phyloP scores from a whole-genome alignment of 2,797 vertebrate species.

The Argya squamiceps region DNA sequence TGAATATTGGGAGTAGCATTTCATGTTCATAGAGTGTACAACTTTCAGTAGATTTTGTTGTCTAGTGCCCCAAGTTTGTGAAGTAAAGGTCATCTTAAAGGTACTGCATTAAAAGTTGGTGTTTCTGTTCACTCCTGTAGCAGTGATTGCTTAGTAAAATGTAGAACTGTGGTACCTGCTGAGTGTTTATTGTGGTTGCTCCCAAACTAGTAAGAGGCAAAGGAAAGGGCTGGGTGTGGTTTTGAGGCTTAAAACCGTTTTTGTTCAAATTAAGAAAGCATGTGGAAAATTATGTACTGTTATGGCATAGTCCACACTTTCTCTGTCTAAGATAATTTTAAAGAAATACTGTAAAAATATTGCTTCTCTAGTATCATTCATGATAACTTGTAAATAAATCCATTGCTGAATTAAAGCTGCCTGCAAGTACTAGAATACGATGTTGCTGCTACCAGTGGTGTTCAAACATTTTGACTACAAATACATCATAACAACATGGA shows the following conservation, averaged over 20 bases:
- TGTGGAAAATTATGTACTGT: neutral
- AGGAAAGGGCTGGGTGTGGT: neutral
- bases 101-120: neutral
- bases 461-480: neutral
- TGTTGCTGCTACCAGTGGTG: neutral
- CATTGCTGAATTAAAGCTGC: neutral
- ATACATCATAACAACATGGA: neutral
- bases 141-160: neutral
- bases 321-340: neutral
- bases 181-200: neutral
- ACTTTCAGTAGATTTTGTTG: neutral
- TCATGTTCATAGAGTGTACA: neutral
- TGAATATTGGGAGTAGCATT: neutral
- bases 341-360: neutral
- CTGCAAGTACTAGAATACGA: neutral
- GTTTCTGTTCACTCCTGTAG: neutral
- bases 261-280: neutral
- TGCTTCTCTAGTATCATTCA: neutral
- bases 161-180: neutral
- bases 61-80: neutral
- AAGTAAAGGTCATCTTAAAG: neutral
- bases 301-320: neutral
- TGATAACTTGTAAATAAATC: neutral
- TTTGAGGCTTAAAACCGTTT: neutral
- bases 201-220: neutral